These are phyloP conservation scores for Pteronura brasiliensis DNA, from an alignment of 2,113 vertebrate species.

Conservation along the genomic window DNA sequence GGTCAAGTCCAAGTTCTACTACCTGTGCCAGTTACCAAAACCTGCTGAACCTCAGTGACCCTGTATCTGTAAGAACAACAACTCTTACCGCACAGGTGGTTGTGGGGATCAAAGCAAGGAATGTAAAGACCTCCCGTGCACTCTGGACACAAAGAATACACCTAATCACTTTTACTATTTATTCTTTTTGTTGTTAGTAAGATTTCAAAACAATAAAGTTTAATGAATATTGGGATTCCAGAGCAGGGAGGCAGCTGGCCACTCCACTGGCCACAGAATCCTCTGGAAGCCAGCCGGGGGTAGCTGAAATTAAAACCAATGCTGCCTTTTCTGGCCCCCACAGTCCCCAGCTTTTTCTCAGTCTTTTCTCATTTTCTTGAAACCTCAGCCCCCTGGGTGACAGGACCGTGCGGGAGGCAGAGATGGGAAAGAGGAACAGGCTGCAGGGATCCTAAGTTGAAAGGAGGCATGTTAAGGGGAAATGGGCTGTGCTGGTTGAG, in stretches of 20 bases:
- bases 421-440: background rate
- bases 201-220: background rate
- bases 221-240: background rate
- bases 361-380: background rate
- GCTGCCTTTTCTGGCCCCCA: background rate
- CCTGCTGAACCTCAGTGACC: background rate
- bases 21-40: background rate
- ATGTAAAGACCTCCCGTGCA: background rate
- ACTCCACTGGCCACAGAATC: background rate
- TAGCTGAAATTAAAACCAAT: background rate
- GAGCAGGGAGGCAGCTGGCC: background rate
- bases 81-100: accelerated
- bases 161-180: background rate
- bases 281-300: background rate
- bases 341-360: background rate
- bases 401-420: background rate
- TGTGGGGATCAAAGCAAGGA: background rate
- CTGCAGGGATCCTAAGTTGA: background rate
- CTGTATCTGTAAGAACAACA: background rate
- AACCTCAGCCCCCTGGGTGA: background rate
- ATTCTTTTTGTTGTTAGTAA: background rate
- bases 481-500: background rate
- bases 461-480: background rate
- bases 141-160: background rate
- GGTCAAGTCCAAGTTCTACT: background rate